Evolutionary conservation across 1,140 invertebrate genomes (phyloP).

Genomic region (Thaumetopoea pityocampa): DNA sequence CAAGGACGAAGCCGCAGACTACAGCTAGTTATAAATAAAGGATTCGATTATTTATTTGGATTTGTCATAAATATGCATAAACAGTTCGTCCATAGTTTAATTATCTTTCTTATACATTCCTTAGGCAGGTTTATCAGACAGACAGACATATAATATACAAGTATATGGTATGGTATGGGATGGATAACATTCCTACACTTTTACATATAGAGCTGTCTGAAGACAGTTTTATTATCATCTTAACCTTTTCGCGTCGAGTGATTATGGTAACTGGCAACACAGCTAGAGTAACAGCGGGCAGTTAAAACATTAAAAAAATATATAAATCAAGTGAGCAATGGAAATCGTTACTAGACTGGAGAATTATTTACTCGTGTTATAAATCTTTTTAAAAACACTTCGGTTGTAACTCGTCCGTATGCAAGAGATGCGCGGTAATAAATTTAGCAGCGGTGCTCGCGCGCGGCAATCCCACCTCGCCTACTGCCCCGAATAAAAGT

Average conservation of each 20-base stretch:
- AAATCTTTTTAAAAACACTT: slow-evolving; percentile 24
- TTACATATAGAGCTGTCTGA: too few relatives aligned
- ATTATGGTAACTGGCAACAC: not conserved
- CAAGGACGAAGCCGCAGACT: too few relatives aligned
- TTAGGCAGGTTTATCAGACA: too few relatives aligned
- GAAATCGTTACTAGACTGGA: slow-evolving; percentile 6
- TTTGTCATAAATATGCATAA: too few relatives aligned
- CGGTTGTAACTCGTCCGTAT: slow-evolving; percentile 18
- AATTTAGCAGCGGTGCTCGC: slow-evolving; percentile 26
- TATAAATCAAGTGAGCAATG: slow-evolving; percentile 5
- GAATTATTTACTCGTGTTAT: slow-evolving; percentile 23
- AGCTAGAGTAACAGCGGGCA: not conserved
- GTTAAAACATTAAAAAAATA: not conserved
- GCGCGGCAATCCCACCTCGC: not conserved
- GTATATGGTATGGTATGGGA: too few relatives aligned
- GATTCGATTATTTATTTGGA: too few relatives aligned
- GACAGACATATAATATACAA: too few relatives aligned
- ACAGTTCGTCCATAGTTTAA: too few relatives aligned
- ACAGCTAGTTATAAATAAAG: too few relatives aligned
- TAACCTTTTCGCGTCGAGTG: not conserved
- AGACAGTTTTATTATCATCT: too few relatives aligned
- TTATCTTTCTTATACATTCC: too few relatives aligned
- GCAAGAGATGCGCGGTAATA: slow-evolving; percentile 27
- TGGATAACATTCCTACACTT: too few relatives aligned
- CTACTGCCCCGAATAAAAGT: slow-evolving; percentile 17